Base-by-base conservation (phyloP, 2,888 invertebrate species). In the Eudemis profundana region DNA sequence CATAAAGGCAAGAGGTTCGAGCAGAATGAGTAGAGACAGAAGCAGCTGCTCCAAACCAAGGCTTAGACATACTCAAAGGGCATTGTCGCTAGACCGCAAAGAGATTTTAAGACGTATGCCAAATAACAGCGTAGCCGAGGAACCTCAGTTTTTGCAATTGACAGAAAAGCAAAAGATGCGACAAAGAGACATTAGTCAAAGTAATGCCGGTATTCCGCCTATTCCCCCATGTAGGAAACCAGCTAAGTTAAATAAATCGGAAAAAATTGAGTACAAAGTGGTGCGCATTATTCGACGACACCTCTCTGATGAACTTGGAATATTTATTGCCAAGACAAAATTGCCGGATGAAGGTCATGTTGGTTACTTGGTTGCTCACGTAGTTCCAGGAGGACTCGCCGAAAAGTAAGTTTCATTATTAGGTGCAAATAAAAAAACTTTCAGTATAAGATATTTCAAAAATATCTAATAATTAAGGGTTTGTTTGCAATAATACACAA, bases 321-420 rank as follows among this genome's bases (percentile, higher is more conserved):
- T 96, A 79, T 95, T 95, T 75, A 95, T 96, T 66, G 94, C 95
- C 3, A 95, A 95, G 84, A 94, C 93, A 36, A 94, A 93, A 69
- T 87, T 94, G 14, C 89, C 93, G 2, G 94, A 94, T 61, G 93
- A 93, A 79, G 93, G 92, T n/a, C 93, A 92, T 64, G 79, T 93
- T n/a, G 94, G 95, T 14, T 96, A 95, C 78, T 87, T 95, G 67
- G 95, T 96, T 2, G 95, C 95, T 21, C 94, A 95, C 78, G 94
- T 96, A 3, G 94, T 95, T 19, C 94, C 95, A 3, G 94, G 94
- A 61, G 95, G 95, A 69, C 82, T 95, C 69, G 95, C 95, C 17
- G 94, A 95, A 81, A 94, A 93, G 95, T 95, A 81, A 87, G 91
- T 87, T 68, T 65, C 36, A 50, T 27, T 21, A 53, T 47, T 5